Evolutionary conservation across 2,113 vertebrate genomes (phyloP).

Genomic region (Coptodon bakossiorum): DNA sequence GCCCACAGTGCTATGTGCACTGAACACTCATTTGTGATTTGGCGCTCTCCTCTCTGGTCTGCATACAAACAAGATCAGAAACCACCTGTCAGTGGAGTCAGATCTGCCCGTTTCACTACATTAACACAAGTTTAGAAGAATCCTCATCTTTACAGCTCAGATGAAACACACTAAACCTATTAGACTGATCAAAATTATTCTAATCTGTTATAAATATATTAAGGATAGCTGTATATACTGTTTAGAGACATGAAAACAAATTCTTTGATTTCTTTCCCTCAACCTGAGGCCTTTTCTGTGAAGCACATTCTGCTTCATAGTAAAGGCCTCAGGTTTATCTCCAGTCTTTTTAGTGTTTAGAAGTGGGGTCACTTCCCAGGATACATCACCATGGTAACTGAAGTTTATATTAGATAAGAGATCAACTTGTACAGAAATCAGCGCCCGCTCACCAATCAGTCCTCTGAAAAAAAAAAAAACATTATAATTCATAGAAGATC

Average conservation of each 20-base stretch:
- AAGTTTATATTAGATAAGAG: not conserved
- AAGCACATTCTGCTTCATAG: not conserved
- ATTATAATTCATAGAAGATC: not conserved
- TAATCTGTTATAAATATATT: not conserved
- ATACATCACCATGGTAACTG: not conserved
- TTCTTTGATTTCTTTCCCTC: not conserved
- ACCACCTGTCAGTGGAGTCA: not conserved
- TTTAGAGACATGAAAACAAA: not conserved
- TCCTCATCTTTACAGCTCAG: not conserved
- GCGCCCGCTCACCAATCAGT: not conserved
- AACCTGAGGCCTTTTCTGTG: not conserved
- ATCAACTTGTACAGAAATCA: not conserved
- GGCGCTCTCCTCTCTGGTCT: not conserved
- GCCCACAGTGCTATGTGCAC: not conserved
- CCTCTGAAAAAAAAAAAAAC: not conserved
- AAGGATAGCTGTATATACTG: not conserved
- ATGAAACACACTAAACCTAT: not conserved
- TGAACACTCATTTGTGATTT: not conserved
- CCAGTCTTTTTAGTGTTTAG: not conserved
- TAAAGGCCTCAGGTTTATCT: not conserved
- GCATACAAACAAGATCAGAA: not conserved
- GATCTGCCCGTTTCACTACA: not conserved
- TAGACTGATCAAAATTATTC: not conserved
- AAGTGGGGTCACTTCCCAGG: not conserved
- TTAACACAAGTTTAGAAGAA: not conserved